A percentile compares a stretch with the other conserved stretches of the same genome.
phyloP scores from a whole-genome alignment of 2,888 invertebrate genomes.

The Phania funesta region DNA sequence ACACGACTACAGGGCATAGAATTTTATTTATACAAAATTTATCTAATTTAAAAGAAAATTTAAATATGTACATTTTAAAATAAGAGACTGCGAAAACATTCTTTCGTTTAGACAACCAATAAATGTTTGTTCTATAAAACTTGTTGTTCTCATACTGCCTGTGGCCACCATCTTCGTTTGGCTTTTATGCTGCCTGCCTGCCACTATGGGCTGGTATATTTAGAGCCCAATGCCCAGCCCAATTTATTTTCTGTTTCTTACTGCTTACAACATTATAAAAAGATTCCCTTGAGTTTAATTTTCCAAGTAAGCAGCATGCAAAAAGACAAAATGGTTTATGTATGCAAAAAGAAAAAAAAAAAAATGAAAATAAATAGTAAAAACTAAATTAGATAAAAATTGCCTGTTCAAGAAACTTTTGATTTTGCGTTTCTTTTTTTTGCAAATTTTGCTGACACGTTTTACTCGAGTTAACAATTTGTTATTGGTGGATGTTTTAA shows the following conservation, averaged over 20 bases:
- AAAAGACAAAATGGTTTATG: conserved; percentile 36
- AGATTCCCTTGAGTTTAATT: conserved; percentile 75
- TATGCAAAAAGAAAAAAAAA: conserved; percentile 56
- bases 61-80: conserved; percentile 53
- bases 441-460: conserved; percentile 25
- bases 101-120: conserved; percentile 31
- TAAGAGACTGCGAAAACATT: conserved; percentile 1
- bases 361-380: background rate
- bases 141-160: conserved; percentile 36
- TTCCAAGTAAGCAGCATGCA: conserved; percentile 62
- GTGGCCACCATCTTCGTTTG: conserved; percentile 29
- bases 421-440: conserved; percentile 13
- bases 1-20: no score
- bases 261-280: conserved; percentile 44
- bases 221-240: conserved; percentile 67
- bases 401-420: conserved; percentile 39
- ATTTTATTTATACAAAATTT: conserved; percentile 20
- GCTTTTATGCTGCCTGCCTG: conserved; percentile 6
- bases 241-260: conserved; percentile 64
- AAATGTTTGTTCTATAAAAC: conserved; percentile 35
- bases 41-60: conserved; percentile 62
- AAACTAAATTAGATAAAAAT: conserved; percentile 70
- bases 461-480: conserved; percentile 47
- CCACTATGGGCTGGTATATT: background rate
- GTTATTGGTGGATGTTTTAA: conserved; percentile 40